These are phyloP conservation scores for Oncopodura yosiiana DNA, from an alignment of 1,140 invertebrate genomes.

Conservation along the genomic window DNA sequence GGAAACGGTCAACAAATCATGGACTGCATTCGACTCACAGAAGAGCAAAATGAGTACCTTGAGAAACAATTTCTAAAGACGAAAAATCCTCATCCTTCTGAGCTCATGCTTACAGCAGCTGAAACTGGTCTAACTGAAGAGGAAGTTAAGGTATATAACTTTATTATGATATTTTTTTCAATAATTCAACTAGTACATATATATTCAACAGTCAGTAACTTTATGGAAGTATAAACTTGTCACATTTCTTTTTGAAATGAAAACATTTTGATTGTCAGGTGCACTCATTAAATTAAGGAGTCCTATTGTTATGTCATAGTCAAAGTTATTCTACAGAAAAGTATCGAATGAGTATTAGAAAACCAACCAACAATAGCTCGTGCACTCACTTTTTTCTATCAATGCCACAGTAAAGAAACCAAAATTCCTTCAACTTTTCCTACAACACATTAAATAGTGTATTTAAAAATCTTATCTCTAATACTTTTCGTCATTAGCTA, in stretches of 20 bases:
- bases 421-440: no score
- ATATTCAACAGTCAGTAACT: background rate
- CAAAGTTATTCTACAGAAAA: no score
- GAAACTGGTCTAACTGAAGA: constrained; percentile 45
- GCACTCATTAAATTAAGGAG: no score
- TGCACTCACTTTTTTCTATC: no score
- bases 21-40: constrained; percentile 38
- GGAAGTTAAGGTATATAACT: constrained; percentile 43
- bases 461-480: no score
- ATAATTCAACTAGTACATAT: background rate
- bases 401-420: no score
- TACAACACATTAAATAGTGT: no score
- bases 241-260: background rate
- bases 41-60: constrained; percentile 43
- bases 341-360: no score
- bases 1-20: no score
- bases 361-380: no score
- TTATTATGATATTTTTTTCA: background rate
- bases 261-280: background rate
- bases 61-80: constrained; percentile 45
- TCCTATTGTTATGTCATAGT: no score
- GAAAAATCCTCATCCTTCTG: constrained; percentile 45
- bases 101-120: constrained; percentile 45
- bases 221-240: background rate
- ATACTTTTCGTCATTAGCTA: no score